Conservation (phyloP, 2,113 vertebrate species). For the Vombatus ursinus region DNA sequence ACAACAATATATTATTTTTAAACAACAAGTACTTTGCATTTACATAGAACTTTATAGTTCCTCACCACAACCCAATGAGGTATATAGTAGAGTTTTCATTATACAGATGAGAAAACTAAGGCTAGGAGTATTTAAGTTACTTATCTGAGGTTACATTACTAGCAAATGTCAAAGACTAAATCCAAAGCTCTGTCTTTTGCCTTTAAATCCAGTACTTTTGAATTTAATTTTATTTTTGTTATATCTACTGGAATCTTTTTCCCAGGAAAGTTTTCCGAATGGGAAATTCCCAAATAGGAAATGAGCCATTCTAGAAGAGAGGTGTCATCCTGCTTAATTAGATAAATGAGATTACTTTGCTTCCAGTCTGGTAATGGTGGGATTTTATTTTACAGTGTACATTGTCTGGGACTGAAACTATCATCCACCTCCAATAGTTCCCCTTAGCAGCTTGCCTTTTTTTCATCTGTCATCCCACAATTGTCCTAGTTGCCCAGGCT, state of each 20-base stretch:
- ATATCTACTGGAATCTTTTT: not conserved
- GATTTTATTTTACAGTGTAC: not conserved
- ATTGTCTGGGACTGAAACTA: not conserved
- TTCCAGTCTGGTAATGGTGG: not conserved
- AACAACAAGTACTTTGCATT: not conserved
- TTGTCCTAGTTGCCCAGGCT: not conserved
- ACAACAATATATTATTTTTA: not conserved
- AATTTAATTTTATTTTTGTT: not conserved
- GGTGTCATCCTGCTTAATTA: not conserved
- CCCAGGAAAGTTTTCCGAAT: not conserved
- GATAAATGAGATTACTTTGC: not conserved
- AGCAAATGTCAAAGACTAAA: not conserved
- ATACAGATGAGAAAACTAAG: not conserved
- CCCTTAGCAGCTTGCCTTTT: not conserved
- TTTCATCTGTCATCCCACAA: not conserved
- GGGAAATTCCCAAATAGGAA: not conserved
- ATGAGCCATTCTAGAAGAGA: not conserved
- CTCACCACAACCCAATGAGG: not conserved
- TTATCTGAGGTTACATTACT: not conserved
- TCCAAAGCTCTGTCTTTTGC: not conserved
- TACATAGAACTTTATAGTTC: not conserved
- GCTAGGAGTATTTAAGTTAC: not conserved
- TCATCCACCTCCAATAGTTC: not conserved
- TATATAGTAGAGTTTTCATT: not conserved
- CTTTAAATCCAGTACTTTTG: not conserved